phyloP scores from a whole-genome alignment of 2,113 vertebrate genomes.

The Fregetta grallaria region DNA sequence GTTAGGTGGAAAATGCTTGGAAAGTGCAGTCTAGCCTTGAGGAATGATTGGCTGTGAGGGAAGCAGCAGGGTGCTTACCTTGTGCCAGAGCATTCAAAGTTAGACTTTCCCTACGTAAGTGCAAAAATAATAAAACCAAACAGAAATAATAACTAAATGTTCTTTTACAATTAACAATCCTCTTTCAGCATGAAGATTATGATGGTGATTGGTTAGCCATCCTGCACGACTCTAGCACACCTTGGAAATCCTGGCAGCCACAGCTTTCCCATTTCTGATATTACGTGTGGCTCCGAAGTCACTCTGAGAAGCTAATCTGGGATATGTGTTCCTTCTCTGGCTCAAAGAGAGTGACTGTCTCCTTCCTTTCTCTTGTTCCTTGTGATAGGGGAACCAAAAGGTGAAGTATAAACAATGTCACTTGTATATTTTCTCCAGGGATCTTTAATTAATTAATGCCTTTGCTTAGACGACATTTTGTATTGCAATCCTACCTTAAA shows the following conservation, averaged over 20 bases:
- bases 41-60: not conserved
- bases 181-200: not conserved
- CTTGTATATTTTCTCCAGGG: not conserved
- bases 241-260: not conserved
- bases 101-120: not conserved
- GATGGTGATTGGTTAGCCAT: not conserved
- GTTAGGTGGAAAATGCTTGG: not conserved
- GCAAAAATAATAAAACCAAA: not conserved
- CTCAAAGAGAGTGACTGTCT: not conserved
- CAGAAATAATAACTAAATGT: not conserved
- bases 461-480: not conserved
- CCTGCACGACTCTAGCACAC: not conserved
- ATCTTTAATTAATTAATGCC: not conserved
- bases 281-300: not conserved
- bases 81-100: not conserved
- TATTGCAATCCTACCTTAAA: not conserved
- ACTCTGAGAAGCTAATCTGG: not conserved
- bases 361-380: not conserved
- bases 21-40: not conserved
- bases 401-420: not conserved
- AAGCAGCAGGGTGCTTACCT: not conserved
- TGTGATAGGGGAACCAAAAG: not conserved
- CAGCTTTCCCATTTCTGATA: not conserved
- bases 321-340: not conserved
- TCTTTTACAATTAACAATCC: not conserved